Conservation (phyloP, 2,888 invertebrate species). For the Tetragnatha montana region DNA sequence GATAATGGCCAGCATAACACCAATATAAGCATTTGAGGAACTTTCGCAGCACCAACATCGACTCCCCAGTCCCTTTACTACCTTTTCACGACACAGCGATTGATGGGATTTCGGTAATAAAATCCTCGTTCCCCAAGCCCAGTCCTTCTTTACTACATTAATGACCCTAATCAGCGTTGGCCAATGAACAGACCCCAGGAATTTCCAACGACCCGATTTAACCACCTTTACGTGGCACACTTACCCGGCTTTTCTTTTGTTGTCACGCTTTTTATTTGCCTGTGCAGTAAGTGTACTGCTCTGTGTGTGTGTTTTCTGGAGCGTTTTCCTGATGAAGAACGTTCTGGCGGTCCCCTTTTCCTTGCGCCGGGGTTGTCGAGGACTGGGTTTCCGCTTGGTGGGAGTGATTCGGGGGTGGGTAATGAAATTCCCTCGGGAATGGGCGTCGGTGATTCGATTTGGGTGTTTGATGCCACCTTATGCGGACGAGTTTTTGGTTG, state of each 20-base stretch:
- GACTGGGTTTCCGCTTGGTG: not conserved
- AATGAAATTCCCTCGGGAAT: constrained; percentile 29
- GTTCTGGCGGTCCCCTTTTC: constrained; percentile 11
- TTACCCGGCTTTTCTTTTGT: constrained; percentile 20
- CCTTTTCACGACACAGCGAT: constrained; percentile 49
- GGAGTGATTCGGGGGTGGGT: constrained; percentile 3
- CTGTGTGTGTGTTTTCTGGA: constrained; percentile 23
- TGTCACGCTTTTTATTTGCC: constrained; percentile 7
- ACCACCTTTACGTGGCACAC: constrained; percentile 59
- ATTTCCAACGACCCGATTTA: constrained; percentile 60
- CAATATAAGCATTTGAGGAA: too few species aligned
- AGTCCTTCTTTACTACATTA: constrained; percentile 50
- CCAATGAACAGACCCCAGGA: constrained; percentile 49
- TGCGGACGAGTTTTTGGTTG: not conserved
- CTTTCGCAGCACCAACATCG: constrained; percentile 1
- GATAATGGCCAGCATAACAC: too few species aligned
- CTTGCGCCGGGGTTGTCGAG: not conserved
- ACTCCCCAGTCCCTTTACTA: constrained; percentile 39
- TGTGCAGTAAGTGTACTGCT: constrained; percentile 34
- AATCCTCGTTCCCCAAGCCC: constrained; percentile 29
- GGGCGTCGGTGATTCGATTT: constrained; percentile 19
- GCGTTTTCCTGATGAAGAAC: constrained; percentile 30
- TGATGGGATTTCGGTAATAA: constrained; percentile 50
- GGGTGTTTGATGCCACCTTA: not conserved
- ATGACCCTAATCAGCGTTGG: constrained; percentile 58